Conservation (phyloP, 2,113 vertebrate genomes). For the Equus przewalskii region DNA sequence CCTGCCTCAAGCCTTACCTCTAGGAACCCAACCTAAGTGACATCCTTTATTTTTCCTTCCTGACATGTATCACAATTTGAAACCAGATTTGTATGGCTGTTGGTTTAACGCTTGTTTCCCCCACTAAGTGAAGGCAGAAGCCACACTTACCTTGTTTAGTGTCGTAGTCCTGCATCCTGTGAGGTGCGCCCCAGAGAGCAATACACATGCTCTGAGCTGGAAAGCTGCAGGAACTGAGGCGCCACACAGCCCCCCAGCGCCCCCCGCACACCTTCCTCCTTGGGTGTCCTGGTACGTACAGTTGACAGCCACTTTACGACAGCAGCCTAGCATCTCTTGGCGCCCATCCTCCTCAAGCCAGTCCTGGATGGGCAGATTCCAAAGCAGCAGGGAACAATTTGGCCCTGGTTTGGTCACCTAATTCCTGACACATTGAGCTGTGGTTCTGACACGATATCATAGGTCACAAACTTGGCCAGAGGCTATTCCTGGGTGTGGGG, state of each 20-base stretch:
- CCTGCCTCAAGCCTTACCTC: not conserved
- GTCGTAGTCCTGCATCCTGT: not conserved
- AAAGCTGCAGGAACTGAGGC: not conserved
- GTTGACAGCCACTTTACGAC: not conserved
- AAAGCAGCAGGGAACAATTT: not conserved
- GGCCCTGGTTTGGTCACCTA: not conserved
- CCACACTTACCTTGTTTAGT: not conserved
- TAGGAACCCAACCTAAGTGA: not conserved
- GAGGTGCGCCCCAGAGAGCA: not conserved
- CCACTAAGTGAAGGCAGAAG: not conserved
- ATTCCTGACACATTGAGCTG: not conserved
- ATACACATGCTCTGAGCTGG: not conserved
- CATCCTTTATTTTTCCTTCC: not conserved
- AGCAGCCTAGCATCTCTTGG: no score
- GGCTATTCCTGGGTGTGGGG: not conserved
- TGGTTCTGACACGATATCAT: not conserved
- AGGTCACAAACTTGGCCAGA: not conserved
- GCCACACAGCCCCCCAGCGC: not conserved
- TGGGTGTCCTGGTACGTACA: rapidly evolving
- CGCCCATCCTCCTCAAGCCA: not conserved
- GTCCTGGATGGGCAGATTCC: not conserved
- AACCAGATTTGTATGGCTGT: not conserved
- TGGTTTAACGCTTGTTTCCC: not conserved
- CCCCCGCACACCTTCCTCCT: not conserved
- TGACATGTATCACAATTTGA: not conserved